Evolutionary conservation across 1,140 invertebrate species (phyloP).

Genomic region (Pristionchus pacificus): DNA sequence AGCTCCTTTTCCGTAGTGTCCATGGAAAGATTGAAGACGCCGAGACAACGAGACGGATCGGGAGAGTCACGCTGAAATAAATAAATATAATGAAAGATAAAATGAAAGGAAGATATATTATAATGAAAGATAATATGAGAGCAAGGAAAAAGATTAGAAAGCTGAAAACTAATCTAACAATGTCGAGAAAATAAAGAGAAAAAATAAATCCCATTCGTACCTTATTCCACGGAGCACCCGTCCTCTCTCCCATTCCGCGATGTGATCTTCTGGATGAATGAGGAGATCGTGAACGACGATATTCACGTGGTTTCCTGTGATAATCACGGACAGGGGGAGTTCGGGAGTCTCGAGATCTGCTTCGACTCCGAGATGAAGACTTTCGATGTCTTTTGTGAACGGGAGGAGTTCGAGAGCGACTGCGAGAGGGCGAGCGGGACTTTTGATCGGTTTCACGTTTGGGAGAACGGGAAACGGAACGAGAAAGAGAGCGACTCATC

Average conservation of each 20-base stretch:
- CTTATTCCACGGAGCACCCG: not conserved
- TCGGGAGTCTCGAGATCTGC: too few species aligned
- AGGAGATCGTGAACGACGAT: not conserved
- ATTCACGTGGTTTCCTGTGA: not conserved
- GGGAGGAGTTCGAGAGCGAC: too few species aligned
- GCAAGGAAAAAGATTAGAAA: too few species aligned
- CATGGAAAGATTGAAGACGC: constrained; percentile 38
- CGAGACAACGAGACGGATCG: constrained; percentile 31
- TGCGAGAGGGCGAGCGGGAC: too few species aligned
- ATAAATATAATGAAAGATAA: too few species aligned
- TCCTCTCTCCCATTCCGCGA: not conserved
- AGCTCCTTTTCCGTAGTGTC: constrained; percentile 39
- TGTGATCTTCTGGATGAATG: not conserved
- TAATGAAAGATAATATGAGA: too few species aligned
- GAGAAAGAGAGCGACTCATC: not conserved
- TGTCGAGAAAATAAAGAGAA: too few species aligned
- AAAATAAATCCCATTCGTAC: too few species aligned
- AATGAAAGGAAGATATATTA: not conserved
- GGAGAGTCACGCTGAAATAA: constrained; percentile 29
- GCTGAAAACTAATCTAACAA: too few species aligned
- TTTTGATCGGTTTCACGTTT: too few species aligned
- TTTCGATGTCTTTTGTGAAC: too few species aligned
- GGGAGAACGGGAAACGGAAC: not conserved
- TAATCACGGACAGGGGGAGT: not conserved
- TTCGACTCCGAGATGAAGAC: too few species aligned